Base-by-base conservation (phyloP, 2,113 vertebrate species). In the Apodemus speciosus region DNA sequence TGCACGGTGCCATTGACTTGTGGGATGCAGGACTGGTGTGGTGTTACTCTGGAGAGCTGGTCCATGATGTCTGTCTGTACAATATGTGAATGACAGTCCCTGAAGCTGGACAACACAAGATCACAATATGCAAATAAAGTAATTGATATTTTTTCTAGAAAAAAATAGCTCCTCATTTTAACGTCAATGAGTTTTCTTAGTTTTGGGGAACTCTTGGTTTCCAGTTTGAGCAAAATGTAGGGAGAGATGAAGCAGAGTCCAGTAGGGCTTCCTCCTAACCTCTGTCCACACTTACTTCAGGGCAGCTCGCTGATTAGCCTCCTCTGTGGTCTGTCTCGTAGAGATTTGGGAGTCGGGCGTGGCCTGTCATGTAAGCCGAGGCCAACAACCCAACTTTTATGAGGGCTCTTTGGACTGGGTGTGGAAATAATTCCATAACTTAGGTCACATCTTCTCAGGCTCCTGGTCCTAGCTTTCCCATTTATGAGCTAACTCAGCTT, bases 111-210 rank as follows among this genome's bases (percentile, higher is more conserved):
- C n/a, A 83, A 35, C 49, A 38, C 79, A 58, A 35, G 88, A 81
- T 60, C 87, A 69, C 72, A 88, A 21, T 51, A 11, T 93, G 40
- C 27, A 66, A 93, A 91, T 53, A 43, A 94, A 93, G 11, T 85
- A 46, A 83, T 72, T 88, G 49, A 90, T 80, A 76, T 75, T 68
- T 91, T 60, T 88, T 68, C 88, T 71, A 80, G 60, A 94, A 87
- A 97, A 96, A 92, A 66, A 5, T 25, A 62, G 56, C 49, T 89
- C 51, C 51, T 90, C 72, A 56, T 91, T 88, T 92, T 71, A 53
- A 90, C 72, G 73, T 85, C 80, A 93, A 68, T 68, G 71, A 92
- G 79, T 35, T 87, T 89, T 91, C 76, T 56, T 66, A 9, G 2
- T 60, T 66, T 4, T n/a, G 46, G 32, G 56, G 30, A 10, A 58